Base-by-base conservation (phyloP, 2,888 invertebrate species). In the Sympetrum striolatum region DNA sequence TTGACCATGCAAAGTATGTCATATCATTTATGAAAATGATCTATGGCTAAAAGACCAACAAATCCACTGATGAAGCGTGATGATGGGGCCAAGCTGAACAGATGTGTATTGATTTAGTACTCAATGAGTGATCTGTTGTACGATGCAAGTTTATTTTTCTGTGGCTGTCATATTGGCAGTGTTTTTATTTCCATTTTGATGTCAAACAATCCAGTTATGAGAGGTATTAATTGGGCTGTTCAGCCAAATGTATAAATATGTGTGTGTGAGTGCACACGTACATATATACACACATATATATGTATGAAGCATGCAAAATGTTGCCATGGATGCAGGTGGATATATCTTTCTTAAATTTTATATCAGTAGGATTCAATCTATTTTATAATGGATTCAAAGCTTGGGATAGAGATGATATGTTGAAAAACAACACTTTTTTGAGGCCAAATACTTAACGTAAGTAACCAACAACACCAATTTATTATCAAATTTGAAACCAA, bases 1-100 rank as follows among this genome's bases (percentile, higher is more conserved):
- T 25, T 86, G 18, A 60, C 31, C 15, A 22, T 31, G 86, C 60
- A 60, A n/a, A 86, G 60, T 86, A 86, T 60, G 48, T 37, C 86
- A 86, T 60, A 86, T 86, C 86, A 86, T 86, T 86, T 86, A 37
- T 64, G 60, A 10, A 60, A 86, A 86, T 86, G 86, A 86, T 86
- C 37, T 39, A 48, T 60, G 86, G 86, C 73, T 86, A 10, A 86
- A 86, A 60, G 86, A 60, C 86, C 86, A 86, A 86, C 86, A 58
- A 37, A 60, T 60, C 64, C 37, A 60, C 35, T 35, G 22, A 60
- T 60, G 86, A 86, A 86, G 86, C 60, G 60, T 86, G 37, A 86
- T 86, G 86, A 86, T 86, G 86, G 86, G 86, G 86, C 86, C 86
- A 86, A 86, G 86, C 60, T 64, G 60, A 86, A 64, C 60, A 60